A percentile compares a stretch with the other conserved stretches of the same genome.
Evolutionary conservation across 2,888 invertebrate genomes (phyloP).

Genomic region (Poecilus cupreus): DNA sequence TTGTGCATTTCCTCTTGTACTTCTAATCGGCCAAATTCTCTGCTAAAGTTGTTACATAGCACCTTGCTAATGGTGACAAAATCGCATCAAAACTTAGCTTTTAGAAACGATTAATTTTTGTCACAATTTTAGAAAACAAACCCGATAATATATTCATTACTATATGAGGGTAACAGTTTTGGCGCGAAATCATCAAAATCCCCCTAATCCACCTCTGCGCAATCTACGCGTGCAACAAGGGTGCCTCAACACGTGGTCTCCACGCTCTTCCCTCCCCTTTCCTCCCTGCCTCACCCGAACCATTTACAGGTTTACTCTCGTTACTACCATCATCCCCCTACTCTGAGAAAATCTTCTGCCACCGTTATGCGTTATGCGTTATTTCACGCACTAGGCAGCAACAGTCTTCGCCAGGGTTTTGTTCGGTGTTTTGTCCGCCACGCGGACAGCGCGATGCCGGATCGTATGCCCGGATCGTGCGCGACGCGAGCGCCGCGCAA

Average conservation of each 20-base stretch:
- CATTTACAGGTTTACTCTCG: not conserved
- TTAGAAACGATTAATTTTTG: too few species aligned
- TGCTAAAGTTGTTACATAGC: too few species aligned
- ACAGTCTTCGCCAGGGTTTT: not conserved
- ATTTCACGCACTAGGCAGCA: not conserved
- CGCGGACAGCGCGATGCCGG: not conserved
- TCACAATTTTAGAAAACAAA: too few species aligned
- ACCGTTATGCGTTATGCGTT: not conserved
- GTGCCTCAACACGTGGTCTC: conserved; percentile 14
- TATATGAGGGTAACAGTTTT: too few species aligned
- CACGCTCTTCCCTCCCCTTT: not conserved
- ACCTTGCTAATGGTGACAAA: too few species aligned
- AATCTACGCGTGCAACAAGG: conserved; percentile 1
- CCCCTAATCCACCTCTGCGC: not conserved
- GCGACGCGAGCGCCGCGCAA: not conserved
- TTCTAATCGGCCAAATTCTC: too few species aligned
- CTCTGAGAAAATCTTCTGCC: not conserved
- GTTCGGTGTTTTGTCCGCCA: not conserved
- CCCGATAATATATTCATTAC: too few species aligned
- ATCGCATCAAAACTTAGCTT: too few species aligned
- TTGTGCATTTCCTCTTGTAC: too few species aligned
- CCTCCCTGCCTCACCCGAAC: too few species aligned
- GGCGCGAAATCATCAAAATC: not conserved
- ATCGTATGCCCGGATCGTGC: conserved; percentile 1
- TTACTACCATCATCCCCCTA: not conserved